These are phyloP conservation scores for Dinomys branickii DNA, from an alignment of 2,113 vertebrate species.

Conservation along the genomic window DNA sequence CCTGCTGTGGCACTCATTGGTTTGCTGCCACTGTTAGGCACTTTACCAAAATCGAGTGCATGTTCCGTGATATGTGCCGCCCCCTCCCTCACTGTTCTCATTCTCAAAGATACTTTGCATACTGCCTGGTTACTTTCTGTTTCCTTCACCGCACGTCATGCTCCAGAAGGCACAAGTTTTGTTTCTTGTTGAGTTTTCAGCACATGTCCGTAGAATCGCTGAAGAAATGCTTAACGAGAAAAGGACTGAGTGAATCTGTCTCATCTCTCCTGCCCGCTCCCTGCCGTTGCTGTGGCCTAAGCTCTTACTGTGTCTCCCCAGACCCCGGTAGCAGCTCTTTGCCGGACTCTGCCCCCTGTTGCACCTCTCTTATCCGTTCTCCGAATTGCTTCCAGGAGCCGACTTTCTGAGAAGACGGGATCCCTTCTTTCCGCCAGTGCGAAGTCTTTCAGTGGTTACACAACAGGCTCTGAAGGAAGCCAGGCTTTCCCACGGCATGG, in stretches of 20 bases:
- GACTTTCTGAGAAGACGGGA: background rate
- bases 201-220: background rate
- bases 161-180: background rate
- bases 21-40: background rate
- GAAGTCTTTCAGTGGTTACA: background rate
- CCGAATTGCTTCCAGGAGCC: background rate
- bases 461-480: background rate
- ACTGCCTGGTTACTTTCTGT: background rate
- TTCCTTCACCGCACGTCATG: background rate
- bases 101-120: background rate
- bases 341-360: background rate
- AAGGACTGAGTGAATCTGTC: background rate
- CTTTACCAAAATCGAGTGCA: background rate
- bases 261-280: background rate
- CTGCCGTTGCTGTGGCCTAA: background rate
- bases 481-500: rapidly evolving
- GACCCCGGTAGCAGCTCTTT: background rate
- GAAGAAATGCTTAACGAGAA: background rate
- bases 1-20: too few relatives aligned
- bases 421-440: background rate
- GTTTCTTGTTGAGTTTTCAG: background rate
- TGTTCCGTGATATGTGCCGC: background rate
- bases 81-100: background rate
- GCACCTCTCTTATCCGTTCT: background rate
- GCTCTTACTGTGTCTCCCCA: background rate